Evolutionary conservation across 2,113 vertebrate species (phyloP).

Genomic region (Lagopus leucura): DNA sequence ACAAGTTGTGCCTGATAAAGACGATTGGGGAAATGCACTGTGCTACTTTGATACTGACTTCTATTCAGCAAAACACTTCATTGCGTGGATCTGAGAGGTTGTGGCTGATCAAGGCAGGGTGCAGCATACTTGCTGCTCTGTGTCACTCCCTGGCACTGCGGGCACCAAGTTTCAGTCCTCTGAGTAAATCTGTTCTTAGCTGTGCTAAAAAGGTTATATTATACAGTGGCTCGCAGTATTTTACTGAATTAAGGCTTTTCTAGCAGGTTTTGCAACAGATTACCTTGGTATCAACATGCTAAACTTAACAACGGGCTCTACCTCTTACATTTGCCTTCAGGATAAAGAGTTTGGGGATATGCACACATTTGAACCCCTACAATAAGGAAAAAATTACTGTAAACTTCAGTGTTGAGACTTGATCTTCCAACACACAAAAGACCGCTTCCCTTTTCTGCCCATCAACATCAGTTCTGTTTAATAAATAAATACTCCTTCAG

Average conservation of each 20-base stretch:
- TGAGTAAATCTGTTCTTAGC: neutral
- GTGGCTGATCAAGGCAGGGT: neutral
- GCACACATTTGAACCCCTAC: neutral
- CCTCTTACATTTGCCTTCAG: neutral
- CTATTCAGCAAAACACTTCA: neutral
- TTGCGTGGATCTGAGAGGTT: neutral
- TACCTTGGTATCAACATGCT: neutral
- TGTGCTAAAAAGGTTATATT: neutral
- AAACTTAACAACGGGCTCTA: neutral
- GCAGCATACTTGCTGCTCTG: neutral
- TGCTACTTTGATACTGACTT: neutral
- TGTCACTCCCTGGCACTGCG: neutral
- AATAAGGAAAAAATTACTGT: neutral
- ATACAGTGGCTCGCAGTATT: neutral
- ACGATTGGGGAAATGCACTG: accelerated
- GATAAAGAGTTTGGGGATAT: neutral
- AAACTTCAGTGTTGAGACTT: neutral
- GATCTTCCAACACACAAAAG: neutral
- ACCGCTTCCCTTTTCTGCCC: neutral
- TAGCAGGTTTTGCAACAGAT: neutral
- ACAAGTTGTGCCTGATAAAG: neutral
- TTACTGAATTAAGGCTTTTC: neutral
- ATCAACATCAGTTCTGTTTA: neutral
- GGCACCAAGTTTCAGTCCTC: neutral
- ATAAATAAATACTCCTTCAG: accelerated